Base-by-base conservation (phyloP, 2,888 invertebrate genomes). In the Portevinia maculata region DNA sequence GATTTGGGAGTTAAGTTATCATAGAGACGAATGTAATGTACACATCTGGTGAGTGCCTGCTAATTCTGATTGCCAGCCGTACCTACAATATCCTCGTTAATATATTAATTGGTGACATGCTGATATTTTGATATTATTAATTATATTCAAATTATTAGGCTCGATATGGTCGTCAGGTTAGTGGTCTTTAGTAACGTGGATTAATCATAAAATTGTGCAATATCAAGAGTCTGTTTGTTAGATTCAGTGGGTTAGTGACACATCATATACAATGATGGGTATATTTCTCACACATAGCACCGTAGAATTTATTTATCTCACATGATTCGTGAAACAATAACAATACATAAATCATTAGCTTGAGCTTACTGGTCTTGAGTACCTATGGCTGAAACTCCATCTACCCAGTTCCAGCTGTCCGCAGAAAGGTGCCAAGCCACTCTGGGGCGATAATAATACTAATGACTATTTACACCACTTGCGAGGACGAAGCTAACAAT, bases 401-500 rank as follows among this genome's bases (percentile, higher is more conserved):
- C 59, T 46, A 59, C 53, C 59, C 52, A 65, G 59, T 59, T 59
- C 32, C 59, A 57, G 55, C 55, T 74, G 79, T 34, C 48, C 60
- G 65, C 48, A 60, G 79, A 73, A 79, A 74, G 48, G 55, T 73
- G 65, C 32, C 67, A 74, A 37, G 74, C 48, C 67, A 69, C 55
- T 67, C 75, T 57, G 41, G 39, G 30, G 81, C 71, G 81, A 75
- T 62, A 78, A 67, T 73, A 83, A 83, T 73, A 83, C 78, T 83
- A 83, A 83, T 83, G 83, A 65, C 39, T 64, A 28, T 69, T 59
- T 75, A 53, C 59, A 57, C 65, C 39, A 55, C 50, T 76, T 30
- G 55, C 13, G 60, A 30, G 21, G 59, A 78, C 50, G 11, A 53
- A 65, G 24, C 11, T 55, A 34, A 74, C 17, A 44, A 32, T 7